Evolutionary conservation across 2,113 vertebrate species (phyloP).

Genomic region (Muscicapa adusta): DNA sequence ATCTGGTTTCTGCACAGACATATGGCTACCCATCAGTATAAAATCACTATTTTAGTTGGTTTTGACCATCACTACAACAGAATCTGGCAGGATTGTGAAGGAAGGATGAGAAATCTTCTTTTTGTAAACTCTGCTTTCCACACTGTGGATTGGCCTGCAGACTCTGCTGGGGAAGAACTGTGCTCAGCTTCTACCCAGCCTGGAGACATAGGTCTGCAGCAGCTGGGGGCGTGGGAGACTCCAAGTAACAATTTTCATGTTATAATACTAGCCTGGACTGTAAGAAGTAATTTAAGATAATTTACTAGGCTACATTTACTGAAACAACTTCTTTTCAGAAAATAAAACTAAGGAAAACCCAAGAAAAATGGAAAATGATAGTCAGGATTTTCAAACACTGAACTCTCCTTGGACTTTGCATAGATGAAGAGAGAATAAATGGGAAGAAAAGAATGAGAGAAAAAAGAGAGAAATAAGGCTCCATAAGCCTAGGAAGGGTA

Average conservation of each 20-base stretch:
- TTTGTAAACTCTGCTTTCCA: neutral
- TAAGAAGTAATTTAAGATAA: conserved; percentile 50
- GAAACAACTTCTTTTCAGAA: conserved; percentile 34
- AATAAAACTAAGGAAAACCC: conserved; percentile 18
- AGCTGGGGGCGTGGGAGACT: neutral
- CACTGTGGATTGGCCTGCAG: neutral
- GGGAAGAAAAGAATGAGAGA: neutral
- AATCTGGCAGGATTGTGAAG: neutral
- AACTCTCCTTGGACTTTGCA: neutral
- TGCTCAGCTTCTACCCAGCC: neutral
- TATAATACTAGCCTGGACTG: neutral
- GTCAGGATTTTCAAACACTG: neutral
- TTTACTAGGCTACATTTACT: conserved; percentile 46
- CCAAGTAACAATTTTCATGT: conserved; percentile 48
- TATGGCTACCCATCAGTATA: neutral
- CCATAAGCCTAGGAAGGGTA: neutral
- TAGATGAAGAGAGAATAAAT: neutral
- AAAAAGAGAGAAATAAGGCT: neutral
- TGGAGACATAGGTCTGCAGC: conserved; percentile 39
- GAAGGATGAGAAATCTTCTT: neutral
- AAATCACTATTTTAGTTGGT: neutral
- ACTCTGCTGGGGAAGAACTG: neutral
- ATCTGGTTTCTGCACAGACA: neutral
- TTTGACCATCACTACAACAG: neutral
- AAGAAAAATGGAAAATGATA: conserved; percentile 32